A percentile compares a stretch with the other conserved stretches of the same genome.
Conservation (phyloP, 2,888 invertebrate species). For the Nephrotoma flavescens region DNA sequence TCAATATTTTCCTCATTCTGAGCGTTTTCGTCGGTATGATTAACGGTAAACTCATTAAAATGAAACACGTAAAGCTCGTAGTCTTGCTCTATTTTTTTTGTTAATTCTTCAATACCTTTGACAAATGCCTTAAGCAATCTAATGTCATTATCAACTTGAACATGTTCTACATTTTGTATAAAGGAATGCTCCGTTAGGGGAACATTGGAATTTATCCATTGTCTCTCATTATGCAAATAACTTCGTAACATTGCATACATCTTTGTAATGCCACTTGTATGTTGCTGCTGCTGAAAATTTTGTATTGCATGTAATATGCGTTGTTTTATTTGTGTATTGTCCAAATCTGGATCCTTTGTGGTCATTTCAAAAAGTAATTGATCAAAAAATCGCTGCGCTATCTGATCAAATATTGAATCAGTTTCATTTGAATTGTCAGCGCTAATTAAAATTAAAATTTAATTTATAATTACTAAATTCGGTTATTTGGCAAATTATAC, state of each 20-base stretch:
- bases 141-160: neutral
- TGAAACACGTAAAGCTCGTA: constrained; percentile 11
- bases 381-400: constrained; percentile 24
- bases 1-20: neutral
- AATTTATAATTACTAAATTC: constrained; percentile 4
- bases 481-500: constrained; percentile 20
- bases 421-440: constrained; percentile 11
- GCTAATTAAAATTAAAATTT: neutral
- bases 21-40: neutral
- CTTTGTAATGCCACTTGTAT: constrained; percentile 16
- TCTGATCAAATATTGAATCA: constrained; percentile 18
- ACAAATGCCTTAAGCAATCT: neutral
- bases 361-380: neutral
- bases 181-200: neutral
- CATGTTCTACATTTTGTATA: neutral
- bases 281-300: constrained; percentile 20
- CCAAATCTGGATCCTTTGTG: constrained; percentile 5
- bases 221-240: constrained; percentile 26
- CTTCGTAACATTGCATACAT: constrained; percentile 25
- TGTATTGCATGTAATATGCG: constrained; percentile 8
- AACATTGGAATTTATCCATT: constrained; percentile 14
- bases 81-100: constrained; percentile 8
- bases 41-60: constrained; percentile 8
- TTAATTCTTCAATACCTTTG: neutral
- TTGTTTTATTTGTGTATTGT: constrained; percentile 2